Conservation (phyloP, 2,888 invertebrate species). For the Mamestra brassicae region DNA sequence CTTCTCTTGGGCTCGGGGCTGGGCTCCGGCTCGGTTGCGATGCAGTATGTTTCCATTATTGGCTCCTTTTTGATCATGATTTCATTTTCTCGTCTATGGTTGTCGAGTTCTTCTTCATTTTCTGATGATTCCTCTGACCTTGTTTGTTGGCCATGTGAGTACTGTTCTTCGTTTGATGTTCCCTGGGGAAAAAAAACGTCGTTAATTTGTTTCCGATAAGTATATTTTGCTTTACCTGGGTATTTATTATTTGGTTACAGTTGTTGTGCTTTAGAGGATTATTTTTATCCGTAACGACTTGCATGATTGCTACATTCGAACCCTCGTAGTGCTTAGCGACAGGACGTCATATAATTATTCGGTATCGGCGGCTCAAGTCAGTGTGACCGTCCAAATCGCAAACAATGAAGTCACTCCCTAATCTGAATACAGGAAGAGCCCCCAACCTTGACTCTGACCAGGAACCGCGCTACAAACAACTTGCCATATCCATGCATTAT, state of each 20-base stretch:
- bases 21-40: constrained; percentile 8
- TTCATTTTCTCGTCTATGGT: constrained; percentile 62
- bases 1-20: constrained; percentile 16
- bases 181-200: constrained; percentile 40
- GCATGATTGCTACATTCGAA: neutral
- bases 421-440: constrained; percentile 57
- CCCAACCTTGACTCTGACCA: constrained; percentile 48
- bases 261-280: too few relatives aligned
- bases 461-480: constrained; percentile 54
- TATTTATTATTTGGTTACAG: too few relatives aligned
- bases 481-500: constrained; percentile 33
- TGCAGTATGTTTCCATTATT: constrained; percentile 41
- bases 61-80: constrained; percentile 77
- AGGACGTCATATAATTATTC: constrained; percentile 17
- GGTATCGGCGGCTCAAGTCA: constrained; percentile 4
- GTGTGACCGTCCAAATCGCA: constrained; percentile 31
- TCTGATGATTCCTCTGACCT: constrained; percentile 57
- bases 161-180: constrained; percentile 29
- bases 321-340: neutral
- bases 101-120: constrained; percentile 64
- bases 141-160: constrained; percentile 35
- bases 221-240: too few relatives aligned
- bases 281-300: too few relatives aligned
- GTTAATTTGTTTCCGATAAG: neutral
- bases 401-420: constrained; percentile 50